A percentile compares a stretch with the other conserved stretches of the same genome.
phyloP scores from a whole-genome alignment of 2,113 vertebrate genomes.

The Cinclus cinclus region DNA sequence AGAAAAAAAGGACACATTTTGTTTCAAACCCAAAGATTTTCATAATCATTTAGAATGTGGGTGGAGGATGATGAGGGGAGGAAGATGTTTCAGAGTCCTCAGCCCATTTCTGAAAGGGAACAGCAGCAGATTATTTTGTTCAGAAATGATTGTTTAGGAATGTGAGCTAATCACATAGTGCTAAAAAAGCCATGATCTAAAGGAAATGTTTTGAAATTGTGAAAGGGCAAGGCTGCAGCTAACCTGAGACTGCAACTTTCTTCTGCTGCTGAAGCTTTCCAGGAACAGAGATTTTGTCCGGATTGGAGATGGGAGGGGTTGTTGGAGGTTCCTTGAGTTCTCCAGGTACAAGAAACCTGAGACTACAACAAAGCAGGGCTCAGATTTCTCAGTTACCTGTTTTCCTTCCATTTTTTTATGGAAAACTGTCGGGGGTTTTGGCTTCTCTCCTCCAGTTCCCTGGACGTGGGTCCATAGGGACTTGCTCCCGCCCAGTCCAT shows the following conservation, averaged over 20 bases:
- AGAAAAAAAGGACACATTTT: background rate
- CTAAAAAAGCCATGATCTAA: background rate
- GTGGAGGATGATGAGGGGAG: background rate
- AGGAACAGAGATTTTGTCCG: background rate
- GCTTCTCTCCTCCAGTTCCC: background rate
- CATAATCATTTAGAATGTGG: background rate
- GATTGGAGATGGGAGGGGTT: background rate
- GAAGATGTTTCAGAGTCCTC: background rate
- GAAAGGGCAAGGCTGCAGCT: background rate
- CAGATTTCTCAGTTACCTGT: background rate
- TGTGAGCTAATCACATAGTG: background rate
- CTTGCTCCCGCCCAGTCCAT: background rate
- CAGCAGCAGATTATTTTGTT: background rate
- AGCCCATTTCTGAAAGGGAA: background rate
- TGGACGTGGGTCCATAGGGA: background rate
- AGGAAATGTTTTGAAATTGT: slow-evolving; percentile 5
- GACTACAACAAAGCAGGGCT: background rate
- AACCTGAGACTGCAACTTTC: background rate
- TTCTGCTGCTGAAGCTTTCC: background rate
- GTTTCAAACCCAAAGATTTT: background rate
- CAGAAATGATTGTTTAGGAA: background rate
- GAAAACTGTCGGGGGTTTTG: background rate
- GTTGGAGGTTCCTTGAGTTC: background rate
- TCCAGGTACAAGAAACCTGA: background rate
- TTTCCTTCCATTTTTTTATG: background rate